A percentile compares a stretch with the other conserved stretches of the same genome.
phyloP scores from a whole-genome alignment of 2,113 vertebrate species.

The Tetraodon nigroviridis region DNA sequence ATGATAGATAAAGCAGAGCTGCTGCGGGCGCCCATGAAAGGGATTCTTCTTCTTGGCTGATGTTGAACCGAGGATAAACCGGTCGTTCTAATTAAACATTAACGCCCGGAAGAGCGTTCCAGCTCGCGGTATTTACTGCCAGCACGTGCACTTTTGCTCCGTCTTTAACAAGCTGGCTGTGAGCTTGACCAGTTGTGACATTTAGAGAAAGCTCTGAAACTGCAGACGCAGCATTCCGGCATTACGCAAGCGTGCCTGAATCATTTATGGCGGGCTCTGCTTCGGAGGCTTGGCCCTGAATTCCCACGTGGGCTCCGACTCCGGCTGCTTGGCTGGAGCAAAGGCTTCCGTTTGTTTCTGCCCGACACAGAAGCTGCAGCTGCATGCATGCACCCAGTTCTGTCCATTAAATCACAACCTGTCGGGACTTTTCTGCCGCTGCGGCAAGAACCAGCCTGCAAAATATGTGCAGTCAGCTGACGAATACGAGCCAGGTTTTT shows the following conservation, averaged over 20 bases:
- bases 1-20: neutral
- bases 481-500: too few relatives aligned
- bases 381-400: too few relatives aligned
- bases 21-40: neutral
- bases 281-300: constrained; percentile 47
- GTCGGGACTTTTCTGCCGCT: too few relatives aligned
- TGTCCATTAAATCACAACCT: too few relatives aligned
- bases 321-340: neutral
- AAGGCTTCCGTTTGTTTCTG: constrained; percentile 5
- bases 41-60: neutral
- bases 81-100: constrained; percentile 2
- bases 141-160: constrained; percentile 27
- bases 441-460: too few relatives aligned
- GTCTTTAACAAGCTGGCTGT: constrained; percentile 44
- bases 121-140: constrained; percentile 14
- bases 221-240: constrained; percentile 28
- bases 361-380: neutral
- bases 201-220: constrained; percentile 37
- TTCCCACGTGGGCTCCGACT: constrained; percentile 27
- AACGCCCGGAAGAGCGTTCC: neutral
- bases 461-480: too few relatives aligned
- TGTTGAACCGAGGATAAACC: neutral
- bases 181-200: constrained; percentile 59
- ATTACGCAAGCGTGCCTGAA: constrained; percentile 52
- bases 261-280: constrained; percentile 55